These are phyloP conservation scores for Asobara japonica DNA, from an alignment of 1,140 invertebrate genomes.

Conservation along the genomic window DNA sequence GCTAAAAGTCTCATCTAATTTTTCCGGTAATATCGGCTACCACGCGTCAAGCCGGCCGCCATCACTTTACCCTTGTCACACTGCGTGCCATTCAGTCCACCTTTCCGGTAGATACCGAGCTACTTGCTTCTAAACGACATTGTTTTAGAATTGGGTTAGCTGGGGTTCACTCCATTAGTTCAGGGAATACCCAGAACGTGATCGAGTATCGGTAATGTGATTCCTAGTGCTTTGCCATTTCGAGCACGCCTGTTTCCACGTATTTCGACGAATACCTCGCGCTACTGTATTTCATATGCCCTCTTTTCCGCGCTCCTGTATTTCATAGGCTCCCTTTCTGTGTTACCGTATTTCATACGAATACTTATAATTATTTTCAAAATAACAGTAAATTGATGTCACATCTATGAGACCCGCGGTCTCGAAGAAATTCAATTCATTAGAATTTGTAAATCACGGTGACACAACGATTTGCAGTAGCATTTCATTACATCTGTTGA, in stretches of 20 bases:
- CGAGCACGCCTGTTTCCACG: constrained; percentile 5
- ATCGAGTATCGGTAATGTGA: constrained; percentile 41
- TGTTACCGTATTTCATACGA: too few species aligned
- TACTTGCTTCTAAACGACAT: constrained; percentile 46
- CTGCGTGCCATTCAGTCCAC: constrained; percentile 25
- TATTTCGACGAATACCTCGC: neutral
- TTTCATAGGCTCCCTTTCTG: too few species aligned
- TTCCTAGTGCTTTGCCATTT: constrained; percentile 30
- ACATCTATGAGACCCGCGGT: too few species aligned
- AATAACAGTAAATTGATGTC: too few species aligned
- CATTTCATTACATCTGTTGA: neutral
- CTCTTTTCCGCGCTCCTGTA: neutral
- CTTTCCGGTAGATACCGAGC: constrained; percentile 17
- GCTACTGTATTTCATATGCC: neutral
- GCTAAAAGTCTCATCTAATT: constrained; percentile 59
- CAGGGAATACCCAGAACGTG: constrained; percentile 26
- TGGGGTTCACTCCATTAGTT: constrained; percentile 44
- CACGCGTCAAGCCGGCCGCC: constrained; percentile 9
- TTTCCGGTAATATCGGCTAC: constrained; percentile 39
- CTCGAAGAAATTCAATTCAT: too few species aligned
- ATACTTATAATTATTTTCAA: too few species aligned
- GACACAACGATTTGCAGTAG: neutral
- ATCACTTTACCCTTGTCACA: constrained; percentile 18
- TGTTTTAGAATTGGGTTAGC: constrained; percentile 58
- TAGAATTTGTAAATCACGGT: neutral